Conservation (phyloP, 2,888 invertebrate genomes). For the Eutolmus rufibarbis region DNA sequence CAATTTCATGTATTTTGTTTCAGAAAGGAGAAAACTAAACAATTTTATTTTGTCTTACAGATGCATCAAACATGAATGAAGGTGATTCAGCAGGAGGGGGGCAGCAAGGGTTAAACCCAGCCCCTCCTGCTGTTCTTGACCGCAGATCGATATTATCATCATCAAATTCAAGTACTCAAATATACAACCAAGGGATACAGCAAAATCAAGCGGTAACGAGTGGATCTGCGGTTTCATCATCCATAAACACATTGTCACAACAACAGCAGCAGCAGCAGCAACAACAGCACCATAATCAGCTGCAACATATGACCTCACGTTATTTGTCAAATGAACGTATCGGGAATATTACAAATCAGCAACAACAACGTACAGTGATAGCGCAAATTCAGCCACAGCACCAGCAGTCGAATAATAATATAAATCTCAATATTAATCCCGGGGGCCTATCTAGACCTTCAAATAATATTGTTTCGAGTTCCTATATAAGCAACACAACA, state of each 20-base stretch:
- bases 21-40: background rate
- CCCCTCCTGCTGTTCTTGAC: conserved; percentile 64
- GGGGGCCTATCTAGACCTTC: background rate
- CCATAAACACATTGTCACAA: conserved; percentile 50
- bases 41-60: conserved; percentile 51
- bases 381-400: conserved; percentile 50
- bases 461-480: conserved; percentile 47
- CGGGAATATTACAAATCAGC: conserved; percentile 34
- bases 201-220: conserved; percentile 24
- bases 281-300: conserved; percentile 51
- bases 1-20: background rate
- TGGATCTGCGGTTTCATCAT: conserved; percentile 53
- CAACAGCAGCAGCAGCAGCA: conserved; percentile 51
- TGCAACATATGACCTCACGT: conserved; percentile 49
- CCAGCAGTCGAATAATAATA: conserved; percentile 49
- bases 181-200: conserved; percentile 34
- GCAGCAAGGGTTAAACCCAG: conserved; percentile 63
- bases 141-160: conserved; percentile 59
- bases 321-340: conserved; percentile 24
- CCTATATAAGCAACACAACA: conserved; percentile 48
- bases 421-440: conserved; percentile 26
- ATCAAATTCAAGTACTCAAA: conserved; percentile 45
- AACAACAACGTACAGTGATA: conserved; percentile 47
- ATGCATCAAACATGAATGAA: conserved; percentile 65
- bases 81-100: conserved; percentile 65